These are phyloP conservation scores for Genyomyrus donnyi DNA, from an alignment of 2,113 vertebrate genomes.

Conservation along the genomic window DNA sequence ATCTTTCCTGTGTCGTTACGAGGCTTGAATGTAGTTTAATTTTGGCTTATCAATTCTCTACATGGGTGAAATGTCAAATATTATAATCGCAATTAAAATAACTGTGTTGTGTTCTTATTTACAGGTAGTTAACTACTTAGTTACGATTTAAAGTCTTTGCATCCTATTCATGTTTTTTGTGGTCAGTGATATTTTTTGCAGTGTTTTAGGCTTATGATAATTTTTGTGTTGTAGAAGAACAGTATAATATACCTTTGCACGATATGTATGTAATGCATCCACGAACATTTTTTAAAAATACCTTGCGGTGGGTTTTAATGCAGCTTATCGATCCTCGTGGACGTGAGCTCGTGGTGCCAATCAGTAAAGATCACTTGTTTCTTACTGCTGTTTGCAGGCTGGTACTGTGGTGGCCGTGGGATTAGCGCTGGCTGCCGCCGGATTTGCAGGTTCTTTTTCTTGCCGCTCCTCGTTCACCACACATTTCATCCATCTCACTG, in stretches of 20 bases:
- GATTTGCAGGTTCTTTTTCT: constrained; percentile 76
- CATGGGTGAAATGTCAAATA: neutral
- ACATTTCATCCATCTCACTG: constrained; percentile 38
- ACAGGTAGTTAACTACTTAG: neutral
- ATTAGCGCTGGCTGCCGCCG: constrained; percentile 82
- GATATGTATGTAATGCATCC: neutral
- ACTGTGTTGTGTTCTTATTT: constrained; percentile 35
- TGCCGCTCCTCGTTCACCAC: neutral
- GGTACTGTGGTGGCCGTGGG: constrained; percentile 82
- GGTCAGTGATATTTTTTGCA: neutral
- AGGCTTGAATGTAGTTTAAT: constrained; percentile 24
- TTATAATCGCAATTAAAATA: constrained; percentile 31
- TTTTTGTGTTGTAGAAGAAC: neutral
- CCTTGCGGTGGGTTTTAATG: neutral
- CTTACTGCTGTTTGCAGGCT: constrained; percentile 56
- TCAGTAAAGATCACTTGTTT: neutral
- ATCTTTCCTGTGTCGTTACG: neutral
- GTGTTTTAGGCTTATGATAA: neutral
- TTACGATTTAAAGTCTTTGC: neutral
- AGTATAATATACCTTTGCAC: neutral
- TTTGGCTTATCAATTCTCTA: constrained; percentile 16
- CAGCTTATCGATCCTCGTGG: neutral
- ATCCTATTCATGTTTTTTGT: neutral
- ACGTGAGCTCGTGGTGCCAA: neutral
- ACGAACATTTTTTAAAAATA: neutral